These are phyloP conservation scores for Palythoa grandis DNA, from an alignment of 92 coral and sea anemone genomes.

Conservation along the genomic window DNA sequence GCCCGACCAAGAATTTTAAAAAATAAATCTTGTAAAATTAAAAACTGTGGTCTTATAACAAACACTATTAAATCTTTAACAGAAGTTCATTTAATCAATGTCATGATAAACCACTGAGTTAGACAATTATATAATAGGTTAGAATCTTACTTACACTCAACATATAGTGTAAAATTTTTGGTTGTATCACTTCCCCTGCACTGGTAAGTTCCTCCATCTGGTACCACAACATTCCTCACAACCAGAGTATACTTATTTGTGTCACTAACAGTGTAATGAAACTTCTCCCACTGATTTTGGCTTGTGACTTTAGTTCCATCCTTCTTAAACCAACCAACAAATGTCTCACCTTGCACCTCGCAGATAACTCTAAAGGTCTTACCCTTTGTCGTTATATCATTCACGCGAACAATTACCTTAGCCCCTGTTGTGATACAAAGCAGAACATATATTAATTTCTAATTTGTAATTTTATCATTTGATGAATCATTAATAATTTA, in stretches of 20 bases:
- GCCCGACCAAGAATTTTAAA: no score
- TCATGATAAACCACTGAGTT: no score
- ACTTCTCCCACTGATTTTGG: conserved; percentile 25
- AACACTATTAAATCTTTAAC: no score
- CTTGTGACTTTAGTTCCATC: conserved; percentile 56
- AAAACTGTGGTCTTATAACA: no score
- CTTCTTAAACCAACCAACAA: conserved; percentile 73
- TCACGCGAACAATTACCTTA: conserved; percentile 35
- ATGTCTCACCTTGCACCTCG: conserved; percentile 52
- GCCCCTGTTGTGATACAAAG: conserved; percentile 46
- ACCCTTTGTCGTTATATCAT: conserved; percentile 79
- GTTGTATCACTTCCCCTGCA: conserved; percentile 59
- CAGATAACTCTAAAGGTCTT: conserved; percentile 70
- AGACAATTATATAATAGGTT: no score
- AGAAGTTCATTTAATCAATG: no score
- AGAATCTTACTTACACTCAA: conserved; percentile 72
- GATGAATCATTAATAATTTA: no score
- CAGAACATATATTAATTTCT: no score
- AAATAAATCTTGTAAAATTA: no score
- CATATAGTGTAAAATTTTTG: conserved; percentile 64
- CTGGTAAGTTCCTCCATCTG: conserved; percentile 81
- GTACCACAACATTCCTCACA: conserved; percentile 60
- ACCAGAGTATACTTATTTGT: conserved; percentile 50
- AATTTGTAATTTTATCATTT: not conserved
- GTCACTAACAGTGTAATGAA: conserved; percentile 27